Base-by-base conservation (phyloP, 2,113 vertebrate genomes). In the Daubentonia madagascariensis region DNA sequence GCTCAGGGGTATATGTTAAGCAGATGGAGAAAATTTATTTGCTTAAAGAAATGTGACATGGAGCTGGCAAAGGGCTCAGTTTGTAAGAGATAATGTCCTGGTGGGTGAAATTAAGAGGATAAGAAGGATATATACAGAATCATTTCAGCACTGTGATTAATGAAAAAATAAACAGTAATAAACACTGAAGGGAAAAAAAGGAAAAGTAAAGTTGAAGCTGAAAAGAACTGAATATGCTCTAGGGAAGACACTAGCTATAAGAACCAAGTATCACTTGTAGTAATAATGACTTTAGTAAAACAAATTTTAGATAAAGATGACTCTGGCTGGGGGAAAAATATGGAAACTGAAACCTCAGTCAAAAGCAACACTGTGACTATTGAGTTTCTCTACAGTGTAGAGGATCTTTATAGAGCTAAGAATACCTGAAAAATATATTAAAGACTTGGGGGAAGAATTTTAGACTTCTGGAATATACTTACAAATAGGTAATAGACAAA, bases 1-100 rank as follows among this genome's bases (percentile, higher is more conserved):
- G 63, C 94, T 98, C 93, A 96, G 37, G 92, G 81, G 87, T 96
- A 85, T 81, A 97, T 22, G 28, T 65, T 92, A 94, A 94, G 68
- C 96, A 96, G 43, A 96, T 35, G 92, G 86, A 95, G 81, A 96
- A 92, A 92, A 81, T 97, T 85, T 96, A 98, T 95, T 97, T 96
- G 92, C 85, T 95, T 90, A 93, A 97, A 97, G 88, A 89, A 97
- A 96, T 91, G 68, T 96, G 97, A 98, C 89, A 83, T 48, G 54
- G 63, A 95, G 67, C 45, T 98, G 94, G 95, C 48, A 65, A 88
- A 83, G 70, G 48, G 23, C 18, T 96, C 50, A 20, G 50, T 78
- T 84, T 95, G 43, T 96, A 88, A 81, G 81, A 98, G 96, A 96
- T 85, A 95, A 93, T 89, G 75, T 93, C 28, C 48, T 96, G 90